A percentile compares a stretch with the other conserved stretches of the same genome.
Evolutionary conservation across 2,888 invertebrate species (phyloP).

Genomic region (Acanthosepion esculentum): DNA sequence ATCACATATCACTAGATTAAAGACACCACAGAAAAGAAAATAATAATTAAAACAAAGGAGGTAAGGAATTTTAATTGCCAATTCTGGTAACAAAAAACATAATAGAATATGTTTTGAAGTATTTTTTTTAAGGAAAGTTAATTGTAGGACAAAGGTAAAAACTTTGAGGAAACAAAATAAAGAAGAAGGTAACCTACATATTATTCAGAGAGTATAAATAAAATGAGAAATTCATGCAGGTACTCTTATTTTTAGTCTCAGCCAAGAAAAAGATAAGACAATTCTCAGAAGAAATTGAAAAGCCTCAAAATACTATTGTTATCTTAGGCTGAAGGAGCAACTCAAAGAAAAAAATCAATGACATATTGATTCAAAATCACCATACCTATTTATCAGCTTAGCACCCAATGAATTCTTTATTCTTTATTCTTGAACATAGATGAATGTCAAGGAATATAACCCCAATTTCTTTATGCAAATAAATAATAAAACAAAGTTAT

Average conservation of each 20-base stretch:
- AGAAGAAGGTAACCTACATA: too few species aligned
- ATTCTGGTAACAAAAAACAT: too few species aligned
- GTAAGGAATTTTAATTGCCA: too few species aligned
- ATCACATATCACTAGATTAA: too few species aligned
- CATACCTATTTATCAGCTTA: background rate
- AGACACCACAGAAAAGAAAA: too few species aligned
- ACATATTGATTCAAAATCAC: background rate
- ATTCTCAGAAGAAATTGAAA: background rate
- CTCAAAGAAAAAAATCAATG: background rate
- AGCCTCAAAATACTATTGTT: background rate
- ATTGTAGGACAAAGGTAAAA: too few species aligned
- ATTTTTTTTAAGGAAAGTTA: too few species aligned
- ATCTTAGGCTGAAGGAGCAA: background rate
- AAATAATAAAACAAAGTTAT: too few species aligned
- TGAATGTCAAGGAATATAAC: too few species aligned
- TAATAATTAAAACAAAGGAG: too few species aligned
- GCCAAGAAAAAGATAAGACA: background rate
- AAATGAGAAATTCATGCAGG: background rate
- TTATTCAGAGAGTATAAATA: background rate
- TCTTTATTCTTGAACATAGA: background rate
- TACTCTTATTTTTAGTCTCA: background rate
- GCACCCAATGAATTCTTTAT: background rate
- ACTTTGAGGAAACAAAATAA: too few species aligned
- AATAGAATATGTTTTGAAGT: background rate
- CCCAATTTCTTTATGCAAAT: too few species aligned